Conservation (phyloP, 1,140 invertebrate genomes). For the Agraylea sexmaculata region DNA sequence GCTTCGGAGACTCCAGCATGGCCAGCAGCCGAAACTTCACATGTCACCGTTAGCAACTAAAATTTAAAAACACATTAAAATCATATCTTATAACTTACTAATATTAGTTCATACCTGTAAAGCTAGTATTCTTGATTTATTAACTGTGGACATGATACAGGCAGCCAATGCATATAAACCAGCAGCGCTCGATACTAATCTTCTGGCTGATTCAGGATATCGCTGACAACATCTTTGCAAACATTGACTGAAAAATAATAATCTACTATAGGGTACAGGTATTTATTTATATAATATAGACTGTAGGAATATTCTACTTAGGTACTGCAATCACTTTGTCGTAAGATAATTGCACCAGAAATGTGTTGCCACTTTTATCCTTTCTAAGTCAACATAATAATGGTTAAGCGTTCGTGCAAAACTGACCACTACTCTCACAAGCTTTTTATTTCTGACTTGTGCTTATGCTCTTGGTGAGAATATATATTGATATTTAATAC, state of each 20-base stretch:
- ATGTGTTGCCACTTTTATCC: no score
- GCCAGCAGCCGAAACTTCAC: conserved; percentile 55
- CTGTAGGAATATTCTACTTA: neutral
- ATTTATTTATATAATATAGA: neutral
- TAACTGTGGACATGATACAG: conserved; percentile 76
- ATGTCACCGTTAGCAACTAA: conserved; percentile 63
- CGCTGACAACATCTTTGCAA: conserved; percentile 64
- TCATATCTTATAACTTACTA: neutral
- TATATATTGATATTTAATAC: no score
- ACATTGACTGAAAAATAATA: conserved; percentile 49
- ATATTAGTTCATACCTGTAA: conserved; percentile 52
- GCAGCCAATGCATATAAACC: conserved; percentile 78
- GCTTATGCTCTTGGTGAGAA: no score
- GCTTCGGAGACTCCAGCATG: conserved; percentile 80
- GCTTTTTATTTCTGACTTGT: no score
- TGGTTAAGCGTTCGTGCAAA: no score
- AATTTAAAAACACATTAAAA: conserved; percentile 31
- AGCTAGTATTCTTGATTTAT: conserved; percentile 69
- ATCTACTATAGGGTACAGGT: no score
- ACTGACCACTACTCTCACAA: no score
- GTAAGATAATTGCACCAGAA: neutral
- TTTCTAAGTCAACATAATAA: no score
- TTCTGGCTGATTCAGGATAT: conserved; percentile 60
- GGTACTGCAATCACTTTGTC: neutral
- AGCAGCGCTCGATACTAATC: conserved; percentile 62